Conservation (phyloP, 35 echinoderm and acorn worm genomes). For the Heliocidaris tuberculata region DNA sequence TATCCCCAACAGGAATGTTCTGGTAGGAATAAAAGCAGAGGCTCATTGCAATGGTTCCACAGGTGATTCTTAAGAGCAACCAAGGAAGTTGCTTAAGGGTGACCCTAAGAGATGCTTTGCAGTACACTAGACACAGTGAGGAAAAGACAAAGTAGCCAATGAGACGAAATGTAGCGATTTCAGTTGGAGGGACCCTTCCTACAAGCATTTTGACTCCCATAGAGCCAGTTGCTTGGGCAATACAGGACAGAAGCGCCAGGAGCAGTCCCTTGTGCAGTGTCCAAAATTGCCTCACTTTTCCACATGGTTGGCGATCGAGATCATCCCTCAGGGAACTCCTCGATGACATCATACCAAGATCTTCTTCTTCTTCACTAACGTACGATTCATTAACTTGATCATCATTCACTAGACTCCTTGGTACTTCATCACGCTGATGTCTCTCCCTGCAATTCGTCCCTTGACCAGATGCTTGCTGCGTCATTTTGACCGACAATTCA, state of each 20-base stretch:
- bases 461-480: background rate
- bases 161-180: conserved; percentile 28
- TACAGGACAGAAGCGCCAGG: conserved; percentile 45
- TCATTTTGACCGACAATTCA: background rate
- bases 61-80: conserved; percentile 22
- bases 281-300: background rate
- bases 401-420: background rate
- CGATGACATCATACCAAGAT: background rate
- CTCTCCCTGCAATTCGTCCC: background rate
- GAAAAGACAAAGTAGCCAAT: background rate
- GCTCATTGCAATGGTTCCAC: conserved; percentile 46
- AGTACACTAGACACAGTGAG: background rate
- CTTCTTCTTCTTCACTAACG: background rate
- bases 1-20: conserved; percentile 53
- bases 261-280: conserved; percentile 42
- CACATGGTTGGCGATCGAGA: background rate
- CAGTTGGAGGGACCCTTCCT: background rate
- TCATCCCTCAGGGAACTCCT: background rate
- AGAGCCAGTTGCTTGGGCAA: background rate
- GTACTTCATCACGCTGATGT: background rate
- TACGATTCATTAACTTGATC: background rate
- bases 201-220: conserved; percentile 27
- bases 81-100: background rate
- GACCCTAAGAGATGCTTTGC: background rate
- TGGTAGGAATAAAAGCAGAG: conserved; percentile 49